These are phyloP conservation scores for Caenorhabditis drosophilae DNA, from an alignment of 2,888 invertebrate species.

Conservation along the genomic window DNA sequence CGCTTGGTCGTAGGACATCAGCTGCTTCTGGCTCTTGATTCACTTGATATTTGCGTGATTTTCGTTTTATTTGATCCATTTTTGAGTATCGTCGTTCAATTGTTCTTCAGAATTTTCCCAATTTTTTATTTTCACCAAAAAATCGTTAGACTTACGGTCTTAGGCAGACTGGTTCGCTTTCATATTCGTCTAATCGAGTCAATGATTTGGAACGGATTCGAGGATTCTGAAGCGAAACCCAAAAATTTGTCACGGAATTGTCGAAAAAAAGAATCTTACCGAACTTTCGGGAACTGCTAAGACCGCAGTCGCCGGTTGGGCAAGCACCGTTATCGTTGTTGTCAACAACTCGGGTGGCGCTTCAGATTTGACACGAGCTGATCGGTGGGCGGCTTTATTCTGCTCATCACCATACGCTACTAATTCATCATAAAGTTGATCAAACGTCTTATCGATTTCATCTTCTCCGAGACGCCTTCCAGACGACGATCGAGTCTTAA, in stretches of 20 bases:
- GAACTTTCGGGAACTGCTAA: slow-evolving; percentile 14
- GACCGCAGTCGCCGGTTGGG: slow-evolving; percentile 16
- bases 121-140: not conserved
- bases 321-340: slow-evolving; percentile 20
- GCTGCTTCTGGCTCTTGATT: slow-evolving; percentile 39
- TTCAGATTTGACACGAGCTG: slow-evolving; percentile 17
- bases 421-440: slow-evolving; percentile 49
- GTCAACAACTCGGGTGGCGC: slow-evolving; percentile 16
- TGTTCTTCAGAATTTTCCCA: slow-evolving; percentile 9
- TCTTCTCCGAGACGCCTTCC: slow-evolving; percentile 37
- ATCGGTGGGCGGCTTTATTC: not conserved
- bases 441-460: slow-evolving; percentile 49
- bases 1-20: slow-evolving; percentile 27
- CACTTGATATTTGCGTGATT: slow-evolving; percentile 33
- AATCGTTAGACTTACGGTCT: slow-evolving; percentile 18
- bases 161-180: slow-evolving; percentile 27
- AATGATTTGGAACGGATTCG: slow-evolving; percentile 47
- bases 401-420: slow-evolving; percentile 34
- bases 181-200: slow-evolving; percentile 51
- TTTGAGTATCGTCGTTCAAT: slow-evolving; percentile 47
- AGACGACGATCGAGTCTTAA: slow-evolving; percentile 34
- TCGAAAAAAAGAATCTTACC: too few species aligned
- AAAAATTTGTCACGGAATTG: too few species aligned
- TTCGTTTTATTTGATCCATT: slow-evolving; percentile 35
- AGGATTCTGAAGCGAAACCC: slow-evolving; percentile 24